Percentiles rank a stretch among this genome's conserved stretches.
Conservation (phyloP, 2,797 vertebrate genomes). For the Siniperca obscura region DNA sequence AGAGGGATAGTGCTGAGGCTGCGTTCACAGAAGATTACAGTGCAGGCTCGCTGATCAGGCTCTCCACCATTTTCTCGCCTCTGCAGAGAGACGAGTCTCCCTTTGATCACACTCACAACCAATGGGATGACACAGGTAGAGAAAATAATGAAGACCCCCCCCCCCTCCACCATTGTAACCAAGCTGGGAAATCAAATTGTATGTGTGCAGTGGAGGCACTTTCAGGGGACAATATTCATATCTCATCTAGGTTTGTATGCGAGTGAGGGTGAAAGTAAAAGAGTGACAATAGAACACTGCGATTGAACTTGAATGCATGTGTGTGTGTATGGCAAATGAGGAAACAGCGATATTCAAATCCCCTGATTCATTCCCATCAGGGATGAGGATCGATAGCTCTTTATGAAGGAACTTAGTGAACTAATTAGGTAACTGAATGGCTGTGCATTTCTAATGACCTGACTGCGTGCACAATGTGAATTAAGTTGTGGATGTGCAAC, state of each 20-base stretch:
- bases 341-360: constrained; percentile 65
- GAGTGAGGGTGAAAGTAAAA: constrained; percentile 4
- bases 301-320: constrained; percentile 32
- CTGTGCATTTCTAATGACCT: constrained; percentile 69
- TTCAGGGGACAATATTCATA: constrained; percentile 41
- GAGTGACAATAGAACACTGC: constrained; percentile 12
- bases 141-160: constrained; percentile 67
- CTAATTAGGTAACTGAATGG: constrained; percentile 73
- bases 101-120: constrained; percentile 76
- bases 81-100: constrained; percentile 64
- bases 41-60: constrained; percentile 72
- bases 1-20: constrained; percentile 82
- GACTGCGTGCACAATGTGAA: constrained; percentile 57
- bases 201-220: constrained; percentile 8
- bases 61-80: constrained; percentile 75
- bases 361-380: constrained; percentile 63
- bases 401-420: constrained; percentile 77
- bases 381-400: constrained; percentile 75
- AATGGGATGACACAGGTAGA: constrained; percentile 65
- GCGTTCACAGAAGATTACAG: constrained; percentile 78
- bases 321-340: constrained; percentile 28
- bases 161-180: constrained; percentile 28
- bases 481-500: constrained; percentile 51
- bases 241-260: constrained; percentile 35
- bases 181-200: constrained; percentile 55